Evolutionary conservation across 2,113 vertebrate genomes (phyloP).

Genomic region (Megaleporinus macrocephalus): DNA sequence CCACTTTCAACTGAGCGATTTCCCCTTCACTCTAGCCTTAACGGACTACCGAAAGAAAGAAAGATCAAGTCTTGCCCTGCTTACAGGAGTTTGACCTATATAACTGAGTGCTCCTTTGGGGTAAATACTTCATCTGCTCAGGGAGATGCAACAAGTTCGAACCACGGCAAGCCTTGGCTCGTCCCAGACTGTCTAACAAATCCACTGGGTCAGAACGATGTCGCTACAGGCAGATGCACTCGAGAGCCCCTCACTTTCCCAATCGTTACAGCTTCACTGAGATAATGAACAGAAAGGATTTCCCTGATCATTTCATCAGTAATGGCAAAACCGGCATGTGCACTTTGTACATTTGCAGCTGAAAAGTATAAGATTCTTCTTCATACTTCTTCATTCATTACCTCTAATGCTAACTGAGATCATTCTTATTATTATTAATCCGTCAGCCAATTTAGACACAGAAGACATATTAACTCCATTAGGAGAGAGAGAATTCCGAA

Average conservation of each 20-base stretch:
- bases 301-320: not conserved
- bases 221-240: not conserved
- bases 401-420: not conserved
- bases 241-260: not conserved
- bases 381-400: too few relatives aligned
- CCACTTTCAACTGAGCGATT: conserved; percentile 17
- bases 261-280: not conserved
- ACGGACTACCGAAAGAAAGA: not conserved
- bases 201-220: conserved; percentile 19
- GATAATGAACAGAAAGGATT: not conserved
- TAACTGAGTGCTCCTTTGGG: conserved; percentile 42
- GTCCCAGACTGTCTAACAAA: conserved; percentile 19
- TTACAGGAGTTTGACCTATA: conserved; percentile 38
- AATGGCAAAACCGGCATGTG: not conserved
- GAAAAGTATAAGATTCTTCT: too few relatives aligned
- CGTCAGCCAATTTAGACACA: not conserved
- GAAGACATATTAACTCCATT: not conserved
- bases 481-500: not conserved
- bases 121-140: conserved; percentile 33
- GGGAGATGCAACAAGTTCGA: conserved; percentile 25
- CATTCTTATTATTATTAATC: not conserved
- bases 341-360: too few relatives aligned
- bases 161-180: conserved; percentile 22
- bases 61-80: conserved; percentile 40
- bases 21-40: conserved; percentile 23